A percentile compares a stretch with the other conserved stretches of the same genome.
Conservation (phyloP, 1,140 invertebrate species). For the Batillaria attramentaria region DNA sequence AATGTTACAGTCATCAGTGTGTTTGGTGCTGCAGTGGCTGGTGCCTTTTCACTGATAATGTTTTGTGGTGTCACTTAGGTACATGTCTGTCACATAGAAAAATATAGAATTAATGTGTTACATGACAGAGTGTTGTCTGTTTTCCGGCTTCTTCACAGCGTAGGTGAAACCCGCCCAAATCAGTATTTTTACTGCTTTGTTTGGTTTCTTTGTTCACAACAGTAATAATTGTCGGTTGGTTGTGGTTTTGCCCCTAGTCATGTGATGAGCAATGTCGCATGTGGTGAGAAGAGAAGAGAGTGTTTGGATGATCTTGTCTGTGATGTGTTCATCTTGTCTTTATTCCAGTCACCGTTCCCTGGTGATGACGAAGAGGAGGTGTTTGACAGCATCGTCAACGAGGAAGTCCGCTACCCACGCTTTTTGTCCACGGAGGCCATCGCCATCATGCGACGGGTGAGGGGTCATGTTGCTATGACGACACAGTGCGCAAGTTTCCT, state of each 20-base stretch:
- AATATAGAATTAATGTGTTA: background rate
- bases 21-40: no score
- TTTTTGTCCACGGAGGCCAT: conserved; percentile 98
- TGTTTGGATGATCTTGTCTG: background rate
- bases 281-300: background rate
- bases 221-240: background rate
- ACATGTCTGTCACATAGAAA: background rate
- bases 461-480: conserved; percentile 44
- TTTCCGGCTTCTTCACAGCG: no score
- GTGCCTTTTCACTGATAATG: background rate
- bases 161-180: no score
- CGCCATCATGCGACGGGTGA: conserved; percentile 97
- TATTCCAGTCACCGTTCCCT: conserved; percentile 92
- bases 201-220: background rate
- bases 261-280: background rate
- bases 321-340: conserved; percentile 15
- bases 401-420: conserved; percentile 98
- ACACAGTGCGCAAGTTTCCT: background rate
- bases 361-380: conserved; percentile 99
- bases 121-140: no score
- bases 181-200: no score
- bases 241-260: background rate
- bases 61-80: background rate
- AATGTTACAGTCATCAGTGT: no score
- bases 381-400: conserved; percentile 99